These are phyloP conservation scores for Argopecten irradians DNA, from an alignment of 1,140 invertebrate genomes.

Conservation along the genomic window DNA sequence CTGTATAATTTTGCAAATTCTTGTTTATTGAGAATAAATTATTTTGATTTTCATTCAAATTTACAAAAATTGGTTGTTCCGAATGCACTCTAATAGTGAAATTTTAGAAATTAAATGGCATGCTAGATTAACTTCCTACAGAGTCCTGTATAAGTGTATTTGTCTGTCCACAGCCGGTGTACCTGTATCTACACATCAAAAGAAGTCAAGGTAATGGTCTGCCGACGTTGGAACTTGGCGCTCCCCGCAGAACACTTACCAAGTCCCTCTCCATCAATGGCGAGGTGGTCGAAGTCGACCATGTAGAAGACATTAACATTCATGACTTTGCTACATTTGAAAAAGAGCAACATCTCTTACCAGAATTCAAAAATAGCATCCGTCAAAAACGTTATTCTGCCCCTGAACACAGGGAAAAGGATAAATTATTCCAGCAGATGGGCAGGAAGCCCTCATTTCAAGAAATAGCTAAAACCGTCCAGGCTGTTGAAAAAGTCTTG, in stretches of 20 bases:
- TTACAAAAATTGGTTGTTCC: too few relatives aligned
- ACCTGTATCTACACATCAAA: conserved; percentile 68
- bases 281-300: conserved; percentile 61
- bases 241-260: conserved; percentile 40
- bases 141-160: too few relatives aligned
- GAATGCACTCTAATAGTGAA: too few relatives aligned
- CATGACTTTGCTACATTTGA: conserved; percentile 75
- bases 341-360: conserved; percentile 67
- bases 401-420: conserved; percentile 23
- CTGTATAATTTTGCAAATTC: too few relatives aligned
- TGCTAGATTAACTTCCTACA: too few relatives aligned
- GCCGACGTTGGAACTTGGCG: conserved; percentile 26
- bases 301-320: conserved; percentile 70
- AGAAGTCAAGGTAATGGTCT: conserved; percentile 72
- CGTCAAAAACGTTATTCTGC: conserved; percentile 37
- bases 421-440: neutral
- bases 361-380: conserved; percentile 70
- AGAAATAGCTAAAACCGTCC: conserved; percentile 63
- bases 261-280: conserved; percentile 75
- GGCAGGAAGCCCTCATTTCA: conserved; percentile 61
- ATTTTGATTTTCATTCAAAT: too few relatives aligned
- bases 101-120: too few relatives aligned
- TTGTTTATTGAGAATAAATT: too few relatives aligned
- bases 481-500: conserved; percentile 63
- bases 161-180: conserved; percentile 69